Percentiles rank a stretch among this genome's conserved stretches.
Evolutionary conservation across 2,113 vertebrate species (phyloP).

Genomic region (Cricetomys ansorgei): DNA sequence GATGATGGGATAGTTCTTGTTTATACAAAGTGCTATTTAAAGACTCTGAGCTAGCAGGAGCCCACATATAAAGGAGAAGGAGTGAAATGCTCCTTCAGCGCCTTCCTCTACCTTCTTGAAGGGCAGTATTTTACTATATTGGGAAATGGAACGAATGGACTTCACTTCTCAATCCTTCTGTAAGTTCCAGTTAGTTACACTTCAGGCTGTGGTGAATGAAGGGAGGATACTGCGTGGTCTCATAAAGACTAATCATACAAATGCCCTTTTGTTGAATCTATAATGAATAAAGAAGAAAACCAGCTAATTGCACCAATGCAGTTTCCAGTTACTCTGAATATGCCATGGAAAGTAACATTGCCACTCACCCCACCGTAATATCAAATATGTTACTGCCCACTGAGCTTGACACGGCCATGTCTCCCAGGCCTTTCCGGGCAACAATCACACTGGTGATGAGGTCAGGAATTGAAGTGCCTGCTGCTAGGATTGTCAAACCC

Average conservation of each 20-base stretch:
- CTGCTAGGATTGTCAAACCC: constrained; percentile 97
- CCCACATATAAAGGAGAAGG: not conserved
- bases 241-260: constrained; percentile 24
- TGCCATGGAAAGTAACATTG: not conserved
- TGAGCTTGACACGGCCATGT: constrained; percentile 99
- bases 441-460: constrained; percentile 99
- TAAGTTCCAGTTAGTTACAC: constrained; percentile 40
- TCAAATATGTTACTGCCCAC: constrained; percentile 99
- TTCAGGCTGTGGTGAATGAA: constrained; percentile 18
- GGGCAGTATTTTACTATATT: not conserved
- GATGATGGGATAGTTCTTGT: not conserved
- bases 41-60: constrained; percentile 27
- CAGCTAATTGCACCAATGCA: not conserved
- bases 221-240: not conserved
- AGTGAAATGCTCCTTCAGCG: not conserved
- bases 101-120: not conserved
- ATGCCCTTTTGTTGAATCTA: not conserved
- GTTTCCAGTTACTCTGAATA: constrained; percentile 24
- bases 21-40: not conserved
- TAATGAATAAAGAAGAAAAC: constrained; percentile 33
- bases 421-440: constrained; percentile 96
- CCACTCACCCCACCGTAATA: constrained; percentile 96
- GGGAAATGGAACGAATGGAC: constrained; percentile 13
- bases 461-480: constrained; percentile 98
- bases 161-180: constrained; percentile 38